Evolutionary conservation across 2,113 vertebrate genomes (phyloP).

Genomic region (Anhinga rufa): DNA sequence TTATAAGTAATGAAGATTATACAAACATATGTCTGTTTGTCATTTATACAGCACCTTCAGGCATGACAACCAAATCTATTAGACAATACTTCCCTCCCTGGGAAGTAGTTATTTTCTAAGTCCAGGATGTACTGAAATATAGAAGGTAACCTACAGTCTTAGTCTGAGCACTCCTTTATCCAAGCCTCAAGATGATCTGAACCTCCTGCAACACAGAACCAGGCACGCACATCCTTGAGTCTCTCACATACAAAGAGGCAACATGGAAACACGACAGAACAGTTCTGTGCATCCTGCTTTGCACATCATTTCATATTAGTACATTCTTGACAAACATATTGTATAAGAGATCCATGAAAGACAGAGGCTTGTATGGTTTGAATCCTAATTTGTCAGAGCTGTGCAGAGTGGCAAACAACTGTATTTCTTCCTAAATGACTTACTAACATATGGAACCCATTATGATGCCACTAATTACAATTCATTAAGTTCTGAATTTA

Average conservation of each 20-base stretch:
- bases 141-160: neutral
- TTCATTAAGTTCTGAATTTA: constrained; percentile 58
- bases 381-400: constrained; percentile 28
- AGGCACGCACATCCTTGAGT: neutral
- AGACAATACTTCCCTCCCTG: constrained; percentile 10
- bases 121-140: neutral
- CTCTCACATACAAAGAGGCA: neutral
- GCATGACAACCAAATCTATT: constrained; percentile 43
- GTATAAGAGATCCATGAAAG: neutral
- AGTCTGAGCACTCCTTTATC: neutral
- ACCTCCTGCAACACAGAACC: neutral
- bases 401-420: constrained; percentile 28
- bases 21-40: constrained; percentile 72
- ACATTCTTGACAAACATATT: neutral
- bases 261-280: neutral
- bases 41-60: constrained; percentile 67
- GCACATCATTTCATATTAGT: neutral
- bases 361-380: constrained; percentile 50
- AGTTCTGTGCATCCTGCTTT: neutral
- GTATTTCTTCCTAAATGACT: constrained; percentile 34
- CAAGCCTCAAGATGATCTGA: neutral
- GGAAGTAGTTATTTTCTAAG: neutral
- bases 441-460: constrained; percentile 23
- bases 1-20: constrained; percentile 74
- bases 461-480: constrained; percentile 41